Base-by-base conservation (phyloP, 1,140 invertebrate species). In the Drosophila yakuba region DNA sequence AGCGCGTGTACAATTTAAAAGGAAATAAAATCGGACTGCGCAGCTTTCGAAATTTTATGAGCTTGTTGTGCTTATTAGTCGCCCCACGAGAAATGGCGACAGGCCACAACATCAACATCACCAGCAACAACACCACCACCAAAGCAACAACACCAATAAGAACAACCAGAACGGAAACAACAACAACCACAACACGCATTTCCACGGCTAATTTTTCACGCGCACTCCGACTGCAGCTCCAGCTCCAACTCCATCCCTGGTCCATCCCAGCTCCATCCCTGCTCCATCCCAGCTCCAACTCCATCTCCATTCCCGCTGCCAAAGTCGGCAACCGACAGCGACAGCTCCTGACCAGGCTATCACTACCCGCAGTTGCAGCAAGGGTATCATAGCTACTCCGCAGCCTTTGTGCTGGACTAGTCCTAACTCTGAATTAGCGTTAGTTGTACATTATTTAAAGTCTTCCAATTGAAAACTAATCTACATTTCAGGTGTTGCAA, bases 41-140 rank as follows among this genome's bases (percentile, higher is more conserved):
- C 76, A 74, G 83, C 79, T 88, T 88, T 88, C 83, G 83, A 88
- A 88, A 80, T 89, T 88, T 88, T 88, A 88, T 88, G 83, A 88
- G 83, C 83, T 83, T 88, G 83, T 88, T 89, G 84, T 78, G 79
- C 83, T 88, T 86, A 86, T 86, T 86, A 86, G 82, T 74, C 47
- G 71, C 71, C 62, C 47, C 67, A 75, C 84, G 75, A 86, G 83
- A 82, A 86, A 86, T 88, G 82, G 82, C 82, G 82, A 86, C 82
- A 86, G 66, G 82, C 83, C 83, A 80, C 81, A 85, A 63, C 73
- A 20, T 20, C 20, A 20, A 20, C 20, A 20, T 2, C 20, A 20
- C 1, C 20, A 20, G 2, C 20, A 20, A 39, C 43, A 43, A 25
- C 44, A 76, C 38, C 55, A 59, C 25, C 25, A 25, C 4, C 23